Evolutionary conservation across 2,888 invertebrate genomes (phyloP).

Genomic region (Tetrapedia diversipes): DNA sequence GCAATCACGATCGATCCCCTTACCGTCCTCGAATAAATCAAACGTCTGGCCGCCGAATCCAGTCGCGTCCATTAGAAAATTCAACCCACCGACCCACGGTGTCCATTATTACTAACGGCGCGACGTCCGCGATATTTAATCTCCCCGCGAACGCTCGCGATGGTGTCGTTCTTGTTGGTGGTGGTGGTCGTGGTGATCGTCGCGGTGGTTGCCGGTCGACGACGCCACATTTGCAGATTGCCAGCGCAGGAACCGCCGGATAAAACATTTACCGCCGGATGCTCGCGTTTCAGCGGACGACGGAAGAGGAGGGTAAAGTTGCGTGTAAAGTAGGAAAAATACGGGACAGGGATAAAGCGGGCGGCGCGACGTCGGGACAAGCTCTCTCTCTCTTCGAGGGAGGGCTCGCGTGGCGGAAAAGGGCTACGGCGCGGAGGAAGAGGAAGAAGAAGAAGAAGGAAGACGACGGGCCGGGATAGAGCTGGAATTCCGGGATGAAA

Average conservation of each 20-base stretch:
- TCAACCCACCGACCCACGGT: not conserved
- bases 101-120: slow-evolving; percentile 17
- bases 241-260: slow-evolving; percentile 20
- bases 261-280: slow-evolving; percentile 36
- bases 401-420: slow-evolving; percentile 21
- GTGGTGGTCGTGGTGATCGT: not conserved
- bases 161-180: no score
- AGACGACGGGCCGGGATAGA: slow-evolving; percentile 14
- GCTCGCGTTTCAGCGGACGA: not conserved
- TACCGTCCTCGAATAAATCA: slow-evolving; percentile 26
- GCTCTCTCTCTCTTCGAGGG: slow-evolving; percentile 30
- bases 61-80: slow-evolving; percentile 43
- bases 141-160: no score
- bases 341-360: slow-evolving; percentile 57
- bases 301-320: slow-evolving; percentile 15
- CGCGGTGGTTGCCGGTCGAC: not conserved
- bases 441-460: not conserved
- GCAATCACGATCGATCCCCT: slow-evolving; percentile 47
- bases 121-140: slow-evolving; percentile 26
- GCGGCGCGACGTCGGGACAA: slow-evolving; percentile 31
- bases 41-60: no score
- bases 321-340: slow-evolving; percentile 60
- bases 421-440: slow-evolving; percentile 1
- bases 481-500: slow-evolving; percentile 60
- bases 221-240: slow-evolving; percentile 41